Evolutionary conservation across 2,113 vertebrate genomes (phyloP), one percentile per base, ranked within the genome.

Genomic region (Shinisaurus crocodilurus): DNA sequence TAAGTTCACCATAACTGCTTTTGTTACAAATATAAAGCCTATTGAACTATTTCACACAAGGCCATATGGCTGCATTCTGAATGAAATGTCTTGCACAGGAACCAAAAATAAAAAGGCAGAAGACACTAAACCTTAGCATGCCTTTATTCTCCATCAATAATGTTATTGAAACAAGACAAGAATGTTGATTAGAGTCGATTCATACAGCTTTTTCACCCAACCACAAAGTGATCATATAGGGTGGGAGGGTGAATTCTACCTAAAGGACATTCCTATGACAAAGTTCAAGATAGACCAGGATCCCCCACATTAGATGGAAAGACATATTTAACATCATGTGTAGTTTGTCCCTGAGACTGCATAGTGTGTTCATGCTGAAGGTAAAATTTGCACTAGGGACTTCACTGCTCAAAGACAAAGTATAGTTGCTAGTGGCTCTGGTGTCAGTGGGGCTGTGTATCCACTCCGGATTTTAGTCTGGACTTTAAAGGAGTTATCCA

Each of bases 1-100:
- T 54, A 1, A 0, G 67, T 72, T 88, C 60, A 91, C 29, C 88
- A 87, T n/a, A n/a, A n/a, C n/a, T n/a, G n/a, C n/a, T n/a, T n/a
- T n/a, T n/a, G n/a, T n/a, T n/a, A n/a, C n/a, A n/a, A n/a, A 60
- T 94, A 75, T 87, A 92, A 83, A 85, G 92, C 94, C 96, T 96
- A 93, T 94, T 95, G 25, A 93, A 93, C 92, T 94, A 88, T 91
- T 84, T 92, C 88, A 89, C 77, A 93, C 89, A 93, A 92, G 94
- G 91, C 90, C 91, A 91, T 94, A 82, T 95, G 93, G 90, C 91
- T 69, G 6, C 25, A 54, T 45, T 89, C 94, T 92, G 93, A 89
- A 93, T 92, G 88, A 93, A 95, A 92, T 92, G 91, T 92, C 94
- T 92, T 85, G 84, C 82, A 90, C 90, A 94, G 90, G 91, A 37